Percentiles rank a stretch among this genome's conserved stretches.
phyloP scores from a whole-genome alignment of 1,140 invertebrate species.

The Drosophila murphyi region DNA sequence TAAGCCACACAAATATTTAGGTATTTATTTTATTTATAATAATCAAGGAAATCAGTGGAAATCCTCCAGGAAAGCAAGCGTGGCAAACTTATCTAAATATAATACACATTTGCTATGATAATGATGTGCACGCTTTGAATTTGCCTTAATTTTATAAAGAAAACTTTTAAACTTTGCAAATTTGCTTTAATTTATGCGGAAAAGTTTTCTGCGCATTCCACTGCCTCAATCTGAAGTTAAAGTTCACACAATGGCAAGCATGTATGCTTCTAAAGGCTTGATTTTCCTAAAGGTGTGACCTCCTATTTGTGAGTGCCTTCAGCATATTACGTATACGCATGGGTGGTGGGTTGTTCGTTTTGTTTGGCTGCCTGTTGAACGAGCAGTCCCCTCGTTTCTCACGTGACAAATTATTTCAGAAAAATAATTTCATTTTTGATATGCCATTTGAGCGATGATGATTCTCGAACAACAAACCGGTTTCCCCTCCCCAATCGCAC shows the following conservation, averaged over 20 bases:
- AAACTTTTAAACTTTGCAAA: constrained; percentile 23
- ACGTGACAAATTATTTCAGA: constrained; percentile 75
- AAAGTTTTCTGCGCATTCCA: constrained; percentile 19
- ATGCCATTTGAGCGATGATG: constrained; percentile 67
- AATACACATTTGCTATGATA: neutral
- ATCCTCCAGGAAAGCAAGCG: constrained; percentile 4
- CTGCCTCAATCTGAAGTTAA: constrained; percentile 3
- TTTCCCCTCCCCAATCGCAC: neutral
- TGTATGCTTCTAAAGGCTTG: neutral
- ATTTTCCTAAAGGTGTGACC: neutral
- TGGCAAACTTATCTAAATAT: neutral
- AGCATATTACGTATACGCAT: constrained; percentile 57
- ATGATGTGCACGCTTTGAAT: neutral
- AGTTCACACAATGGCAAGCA: neutral
- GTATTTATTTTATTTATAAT: no score
- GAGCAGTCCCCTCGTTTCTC: constrained; percentile 57
- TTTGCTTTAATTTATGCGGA: constrained; percentile 27
- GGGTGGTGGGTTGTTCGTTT: constrained; percentile 30
- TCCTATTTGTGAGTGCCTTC: neutral
- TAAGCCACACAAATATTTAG: no score
- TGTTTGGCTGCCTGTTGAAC: constrained; percentile 66
- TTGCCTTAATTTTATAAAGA: constrained; percentile 24
- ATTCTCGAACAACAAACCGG: constrained; percentile 8
- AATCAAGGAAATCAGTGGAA: neutral
- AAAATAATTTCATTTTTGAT: constrained; percentile 80